Percentiles rank a stretch among this genome's conserved stretches.
Conservation (phyloP, 2,888 invertebrate genomes). For the Plebejus anna region DNA sequence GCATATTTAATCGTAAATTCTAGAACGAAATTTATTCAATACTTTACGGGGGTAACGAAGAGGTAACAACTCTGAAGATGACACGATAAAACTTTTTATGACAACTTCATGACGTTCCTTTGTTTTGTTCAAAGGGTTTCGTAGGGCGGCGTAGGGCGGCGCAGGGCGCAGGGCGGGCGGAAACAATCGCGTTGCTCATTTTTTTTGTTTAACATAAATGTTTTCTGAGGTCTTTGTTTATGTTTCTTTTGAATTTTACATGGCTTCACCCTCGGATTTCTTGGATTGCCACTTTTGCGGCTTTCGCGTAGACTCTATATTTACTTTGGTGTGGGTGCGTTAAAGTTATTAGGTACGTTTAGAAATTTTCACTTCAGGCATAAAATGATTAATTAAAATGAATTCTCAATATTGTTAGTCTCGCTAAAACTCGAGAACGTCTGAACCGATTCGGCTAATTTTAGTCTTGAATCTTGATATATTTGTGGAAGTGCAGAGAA, state of each 20-base stretch:
- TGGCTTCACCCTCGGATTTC: not conserved
- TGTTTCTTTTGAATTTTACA: slow-evolving; percentile 31
- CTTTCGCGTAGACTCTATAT: not conserved
- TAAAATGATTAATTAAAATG: too few species aligned
- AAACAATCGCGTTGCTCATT: slow-evolving; percentile 47
- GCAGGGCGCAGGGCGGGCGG: slow-evolving; percentile 36
- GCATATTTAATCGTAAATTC: not conserved
- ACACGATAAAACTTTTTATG: slow-evolving; percentile 10
- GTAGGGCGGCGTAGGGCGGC: slow-evolving; percentile 49
- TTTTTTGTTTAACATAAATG: slow-evolving; percentile 48
- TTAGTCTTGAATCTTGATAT: too few species aligned
- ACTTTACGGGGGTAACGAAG: not conserved
- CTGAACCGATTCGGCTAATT: too few species aligned
- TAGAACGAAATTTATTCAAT: not conserved
- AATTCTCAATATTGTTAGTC: too few species aligned
- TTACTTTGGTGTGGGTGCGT: not conserved
- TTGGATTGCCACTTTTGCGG: slow-evolving; percentile 6
- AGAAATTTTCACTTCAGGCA: too few species aligned
- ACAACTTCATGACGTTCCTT: slow-evolving; percentile 1
- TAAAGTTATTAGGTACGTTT: not conserved
- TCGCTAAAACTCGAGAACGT: too few species aligned
- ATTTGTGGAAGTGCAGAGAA: too few species aligned
- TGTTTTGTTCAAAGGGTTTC: slow-evolving; percentile 48
- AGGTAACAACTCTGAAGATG: not conserved
- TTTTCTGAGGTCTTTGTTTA: slow-evolving; percentile 49